Evolutionary conservation across 2,113 vertebrate species (phyloP), one percentile per base, ranked within the genome.

Genomic region (Toxotes chatareus): DNA sequence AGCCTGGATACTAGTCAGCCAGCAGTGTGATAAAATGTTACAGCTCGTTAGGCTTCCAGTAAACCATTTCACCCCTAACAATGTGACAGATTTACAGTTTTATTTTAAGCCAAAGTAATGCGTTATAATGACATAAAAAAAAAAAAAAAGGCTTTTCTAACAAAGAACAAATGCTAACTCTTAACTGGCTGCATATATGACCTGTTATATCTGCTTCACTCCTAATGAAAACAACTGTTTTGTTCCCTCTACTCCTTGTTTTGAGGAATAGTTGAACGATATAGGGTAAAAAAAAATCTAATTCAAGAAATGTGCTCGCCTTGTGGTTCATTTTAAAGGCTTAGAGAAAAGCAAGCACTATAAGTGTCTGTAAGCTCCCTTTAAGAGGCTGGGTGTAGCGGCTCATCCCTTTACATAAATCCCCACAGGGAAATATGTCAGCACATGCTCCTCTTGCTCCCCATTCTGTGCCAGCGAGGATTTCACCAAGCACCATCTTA

Each of bases 371-470:
- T 88, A 84, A 87, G 76, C 86, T 81, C 44, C 81, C 66, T 72
- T 59, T 47, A 60, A 68, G 38, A 85, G 62, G 67, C 59, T 59
- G 77, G 72, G 23, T 90, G 86, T 80, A 80, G 66, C 77, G 75
- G 69, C 42, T 91, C 89, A 91, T 84, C 85, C 76, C 47, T 78
- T 80, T 72, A 61, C 61, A 83, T 66, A 89, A 88, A 84, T 73
- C 88, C 86, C 80, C 34, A 40, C 73, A 75, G 83, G 61, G 65
- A 69, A 67, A 60, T 65, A 63, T 83, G 76, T 71, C 75, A 63
- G 83, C 85, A 86, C 83, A 85, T 89, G 86, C 60, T 84, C 51
- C 73, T 80, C 79, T 59, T 72, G 57, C 71, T 70, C 64, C 53
- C 34, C 53, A n/a, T 4, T 21, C 59, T 60, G 53, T 61, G 51